These are phyloP conservation scores for Myathropa florea DNA, from an alignment of 2,888 invertebrate genomes.

Conservation along the genomic window DNA sequence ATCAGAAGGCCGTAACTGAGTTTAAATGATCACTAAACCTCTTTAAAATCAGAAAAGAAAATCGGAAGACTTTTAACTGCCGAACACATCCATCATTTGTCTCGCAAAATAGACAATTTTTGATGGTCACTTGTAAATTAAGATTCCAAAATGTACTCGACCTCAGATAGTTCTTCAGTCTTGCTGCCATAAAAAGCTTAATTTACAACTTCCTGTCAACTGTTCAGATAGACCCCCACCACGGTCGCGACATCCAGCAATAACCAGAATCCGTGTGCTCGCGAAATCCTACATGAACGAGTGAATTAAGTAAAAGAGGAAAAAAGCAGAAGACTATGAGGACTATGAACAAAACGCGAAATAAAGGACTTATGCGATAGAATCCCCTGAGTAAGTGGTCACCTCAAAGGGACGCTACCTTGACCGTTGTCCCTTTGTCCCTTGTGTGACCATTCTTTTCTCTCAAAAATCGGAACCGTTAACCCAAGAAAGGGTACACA, in stretches of 20 bases:
- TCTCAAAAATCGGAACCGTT: conserved; percentile 53
- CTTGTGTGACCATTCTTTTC: conserved; percentile 42
- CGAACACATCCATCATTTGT: too few species aligned
- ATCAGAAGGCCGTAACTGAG: too few species aligned
- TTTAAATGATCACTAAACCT: too few species aligned
- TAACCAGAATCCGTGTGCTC: conserved; percentile 19
- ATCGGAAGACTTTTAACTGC: too few species aligned
- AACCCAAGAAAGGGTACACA: conserved; percentile 32
- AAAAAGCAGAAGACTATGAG: conserved; percentile 20
- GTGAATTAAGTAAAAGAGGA: not conserved
- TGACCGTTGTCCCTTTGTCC: conserved; percentile 62
- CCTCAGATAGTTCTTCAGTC: too few species aligned
- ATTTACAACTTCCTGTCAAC: conserved; percentile 14
- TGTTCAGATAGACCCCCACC: not conserved
- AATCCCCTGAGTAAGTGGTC: conserved; percentile 62
- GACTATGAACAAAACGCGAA: conserved; percentile 41
- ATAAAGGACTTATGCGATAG: conserved; percentile 60
- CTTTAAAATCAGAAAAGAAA: too few species aligned
- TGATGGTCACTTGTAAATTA: too few species aligned
- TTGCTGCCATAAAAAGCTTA: not conserved
- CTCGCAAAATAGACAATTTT: too few species aligned
- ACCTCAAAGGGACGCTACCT: conserved; percentile 58
- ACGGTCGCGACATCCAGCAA: not conserved
- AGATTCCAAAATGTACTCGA: too few species aligned
- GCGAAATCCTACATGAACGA: not conserved